These are phyloP conservation scores for Galeopterus variegatus DNA, from an alignment of 2,113 vertebrate genomes.

Conservation along the genomic window DNA sequence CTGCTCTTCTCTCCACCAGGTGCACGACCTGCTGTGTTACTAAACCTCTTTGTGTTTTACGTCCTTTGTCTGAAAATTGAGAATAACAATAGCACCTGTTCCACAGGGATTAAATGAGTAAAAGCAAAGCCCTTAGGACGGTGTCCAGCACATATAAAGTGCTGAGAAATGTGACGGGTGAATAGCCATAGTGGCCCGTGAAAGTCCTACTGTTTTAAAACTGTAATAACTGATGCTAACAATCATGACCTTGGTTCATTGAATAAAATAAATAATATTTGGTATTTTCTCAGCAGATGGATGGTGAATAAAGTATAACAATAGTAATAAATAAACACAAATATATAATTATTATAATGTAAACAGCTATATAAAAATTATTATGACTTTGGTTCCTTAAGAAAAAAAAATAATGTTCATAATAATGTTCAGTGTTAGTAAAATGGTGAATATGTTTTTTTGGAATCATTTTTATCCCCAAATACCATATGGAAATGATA, in stretches of 20 bases:
- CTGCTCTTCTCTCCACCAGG: rapidly evolving
- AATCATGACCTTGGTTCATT: not conserved
- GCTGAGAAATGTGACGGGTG: not conserved
- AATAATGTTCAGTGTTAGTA: not conserved
- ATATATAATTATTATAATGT: not conserved
- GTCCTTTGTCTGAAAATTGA: not conserved
- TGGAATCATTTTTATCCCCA: not conserved
- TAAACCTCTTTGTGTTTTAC: not conserved
- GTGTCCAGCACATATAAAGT: rapidly evolving
- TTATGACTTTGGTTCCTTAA: not conserved
- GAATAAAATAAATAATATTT: not conserved
- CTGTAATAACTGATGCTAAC: rapidly evolving
- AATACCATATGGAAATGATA: not conserved
- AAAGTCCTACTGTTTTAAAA: not conserved
- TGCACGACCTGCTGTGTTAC: rapidly evolving
- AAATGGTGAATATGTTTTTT: not conserved
- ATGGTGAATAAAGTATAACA: not conserved
- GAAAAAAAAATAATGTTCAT: not conserved
- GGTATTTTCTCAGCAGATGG: not conserved
- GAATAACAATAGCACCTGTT: too few relatives aligned
- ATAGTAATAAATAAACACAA: not conserved
- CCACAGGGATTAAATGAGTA: rapidly evolving
- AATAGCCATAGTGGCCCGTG: not conserved
- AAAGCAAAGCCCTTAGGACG: rapidly evolving
- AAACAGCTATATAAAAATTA: not conserved